Percentiles rank a stretch among this genome's conserved stretches.
phyloP scores from a whole-genome alignment of 2,113 vertebrate genomes.

The Rhea americana region DNA sequence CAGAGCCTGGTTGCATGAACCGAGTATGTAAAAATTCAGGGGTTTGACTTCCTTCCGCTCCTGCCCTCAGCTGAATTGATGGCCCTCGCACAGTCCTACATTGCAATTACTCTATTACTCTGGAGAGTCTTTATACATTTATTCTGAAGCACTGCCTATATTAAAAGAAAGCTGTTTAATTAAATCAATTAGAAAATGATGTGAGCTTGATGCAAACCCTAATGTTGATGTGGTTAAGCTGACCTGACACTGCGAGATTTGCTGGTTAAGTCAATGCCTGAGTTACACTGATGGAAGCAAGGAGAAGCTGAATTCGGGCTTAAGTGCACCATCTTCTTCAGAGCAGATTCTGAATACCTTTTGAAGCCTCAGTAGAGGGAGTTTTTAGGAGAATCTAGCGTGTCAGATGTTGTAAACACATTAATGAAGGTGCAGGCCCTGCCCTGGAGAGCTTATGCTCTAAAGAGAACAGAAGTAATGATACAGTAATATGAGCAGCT shows the following conservation, averaged over 20 bases:
- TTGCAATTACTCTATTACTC: background rate
- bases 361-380: background rate
- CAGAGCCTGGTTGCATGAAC: background rate
- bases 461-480: background rate
- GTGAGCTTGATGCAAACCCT: background rate
- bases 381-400: background rate
- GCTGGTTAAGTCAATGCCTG: background rate
- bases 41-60: background rate
- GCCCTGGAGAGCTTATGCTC: background rate
- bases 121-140: accelerated
- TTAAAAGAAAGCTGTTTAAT: background rate
- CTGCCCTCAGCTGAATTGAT: background rate
- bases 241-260: background rate
- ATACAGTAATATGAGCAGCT: background rate
- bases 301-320: background rate
- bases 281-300: background rate
- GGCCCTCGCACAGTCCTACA: background rate
- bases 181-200: background rate
- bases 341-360: background rate
- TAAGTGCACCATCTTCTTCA: background rate
- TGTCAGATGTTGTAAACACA: background rate
- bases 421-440: background rate
- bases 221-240: background rate
- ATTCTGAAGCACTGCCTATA: background rate
- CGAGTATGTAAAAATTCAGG: background rate